phyloP scores from a whole-genome alignment of 2,888 invertebrate genomes.

The Lithophane semibrunnea region DNA sequence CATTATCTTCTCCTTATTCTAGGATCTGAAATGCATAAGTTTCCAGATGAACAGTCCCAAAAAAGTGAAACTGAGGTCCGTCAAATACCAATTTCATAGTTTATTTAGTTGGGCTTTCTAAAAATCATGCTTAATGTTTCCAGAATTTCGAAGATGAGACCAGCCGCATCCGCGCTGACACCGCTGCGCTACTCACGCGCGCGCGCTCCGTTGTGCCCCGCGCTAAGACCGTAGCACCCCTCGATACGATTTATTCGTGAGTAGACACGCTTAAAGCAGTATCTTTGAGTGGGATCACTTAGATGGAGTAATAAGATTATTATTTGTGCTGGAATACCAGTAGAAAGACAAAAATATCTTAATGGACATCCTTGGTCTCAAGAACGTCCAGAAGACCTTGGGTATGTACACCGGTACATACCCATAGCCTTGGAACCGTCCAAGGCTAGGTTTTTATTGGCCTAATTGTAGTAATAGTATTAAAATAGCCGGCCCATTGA shows the following conservation, averaged over 20 bases:
- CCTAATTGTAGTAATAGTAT: conserved; percentile 78
- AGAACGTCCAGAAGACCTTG: conserved; percentile 66
- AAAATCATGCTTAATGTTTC: conserved; percentile 57
- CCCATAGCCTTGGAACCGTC: too few species aligned
- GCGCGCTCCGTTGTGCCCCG: conserved; percentile 94
- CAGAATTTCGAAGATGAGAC: conserved; percentile 96
- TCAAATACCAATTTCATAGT: not conserved
- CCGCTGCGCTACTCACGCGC: conserved; percentile 93
- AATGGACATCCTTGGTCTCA: conserved; percentile 60
- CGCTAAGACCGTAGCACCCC: conserved; percentile 90
- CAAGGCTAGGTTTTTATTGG: conserved; percentile 81
- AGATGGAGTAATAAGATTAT: not conserved
- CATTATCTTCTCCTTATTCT: not conserved
- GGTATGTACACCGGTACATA: too few species aligned
- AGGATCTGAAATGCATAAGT: not conserved
- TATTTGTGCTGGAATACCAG: not conserved
- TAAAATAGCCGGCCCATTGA: conserved; percentile 85
- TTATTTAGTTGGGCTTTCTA: not conserved
- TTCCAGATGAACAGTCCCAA: not conserved
- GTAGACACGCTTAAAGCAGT: conserved; percentile 60
- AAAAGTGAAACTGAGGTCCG: not conserved
- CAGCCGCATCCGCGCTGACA: conserved; percentile 94
- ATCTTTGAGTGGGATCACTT: not conserved
- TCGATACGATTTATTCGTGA: conserved; percentile 91
- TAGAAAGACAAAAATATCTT: conserved; percentile 28